These are phyloP conservation scores for Lamprotornis superbus DNA, from an alignment of 2,113 vertebrate genomes.

Conservation along the genomic window DNA sequence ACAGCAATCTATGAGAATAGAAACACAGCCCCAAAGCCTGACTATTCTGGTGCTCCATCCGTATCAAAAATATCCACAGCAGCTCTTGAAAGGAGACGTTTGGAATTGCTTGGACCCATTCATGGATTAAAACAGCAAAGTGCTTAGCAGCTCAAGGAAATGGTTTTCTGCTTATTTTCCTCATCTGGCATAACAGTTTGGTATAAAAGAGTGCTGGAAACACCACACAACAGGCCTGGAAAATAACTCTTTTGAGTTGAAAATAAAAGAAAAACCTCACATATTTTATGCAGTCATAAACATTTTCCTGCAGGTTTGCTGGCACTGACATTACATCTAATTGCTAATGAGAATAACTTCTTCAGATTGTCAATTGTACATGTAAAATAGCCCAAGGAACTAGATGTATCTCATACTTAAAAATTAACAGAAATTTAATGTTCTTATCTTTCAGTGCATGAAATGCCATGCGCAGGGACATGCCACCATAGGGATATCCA, in stretches of 20 bases:
- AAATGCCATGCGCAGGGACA: fast-evolving
- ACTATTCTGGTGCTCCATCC: neutral
- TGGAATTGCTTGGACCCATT: neutral
- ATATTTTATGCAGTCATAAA: conserved; percentile 1
- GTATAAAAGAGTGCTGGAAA: neutral
- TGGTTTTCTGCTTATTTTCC: neutral
- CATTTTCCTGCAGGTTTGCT: conserved; percentile 26
- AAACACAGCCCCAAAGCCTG: neutral
- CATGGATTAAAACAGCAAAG: neutral
- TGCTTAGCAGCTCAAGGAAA: neutral
- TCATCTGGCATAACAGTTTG: neutral
- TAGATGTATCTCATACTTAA: conserved; percentile 28
- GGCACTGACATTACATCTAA: neutral
- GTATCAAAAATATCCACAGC: neutral
- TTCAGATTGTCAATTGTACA: conserved; percentile 8
- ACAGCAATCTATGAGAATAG: neutral
- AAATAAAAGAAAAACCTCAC: neutral
- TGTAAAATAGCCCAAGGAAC: neutral
- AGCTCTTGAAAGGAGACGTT: neutral
- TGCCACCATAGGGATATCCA: neutral
- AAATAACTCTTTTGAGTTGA: neutral
- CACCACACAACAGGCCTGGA: neutral
- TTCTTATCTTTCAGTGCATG: neutral
- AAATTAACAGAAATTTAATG: neutral
- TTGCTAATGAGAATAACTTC: conserved; percentile 26